Evolutionary conservation across 2,113 vertebrate genomes (phyloP).

Genomic region (Bufo gargarizans): DNA sequence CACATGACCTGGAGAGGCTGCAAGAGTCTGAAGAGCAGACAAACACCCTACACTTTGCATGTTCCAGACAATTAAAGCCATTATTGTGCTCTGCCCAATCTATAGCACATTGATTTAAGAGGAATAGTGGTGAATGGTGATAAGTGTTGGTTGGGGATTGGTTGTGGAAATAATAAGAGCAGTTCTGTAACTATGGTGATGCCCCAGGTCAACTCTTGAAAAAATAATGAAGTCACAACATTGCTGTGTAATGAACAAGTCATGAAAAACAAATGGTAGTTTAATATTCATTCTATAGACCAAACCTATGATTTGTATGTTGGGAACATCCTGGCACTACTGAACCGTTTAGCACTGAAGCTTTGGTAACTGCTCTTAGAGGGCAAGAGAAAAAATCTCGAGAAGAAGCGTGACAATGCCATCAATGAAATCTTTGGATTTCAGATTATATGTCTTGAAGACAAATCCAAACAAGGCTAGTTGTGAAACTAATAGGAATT

Average conservation of each 20-base stretch:
- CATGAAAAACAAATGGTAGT: not conserved
- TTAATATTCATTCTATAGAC: not conserved
- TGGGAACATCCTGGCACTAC: not conserved
- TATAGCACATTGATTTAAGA: not conserved
- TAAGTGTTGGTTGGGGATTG: not conserved
- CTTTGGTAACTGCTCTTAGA: not conserved
- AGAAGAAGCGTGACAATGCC: too few relatives aligned
- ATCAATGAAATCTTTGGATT: not conserved
- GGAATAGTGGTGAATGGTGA: not conserved
- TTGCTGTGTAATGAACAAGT: not conserved
- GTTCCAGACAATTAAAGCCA: not conserved
- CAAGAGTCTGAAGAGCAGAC: not conserved
- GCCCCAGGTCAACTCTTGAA: constrained; percentile 11
- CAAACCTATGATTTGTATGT: not conserved
- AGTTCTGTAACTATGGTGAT: constrained; percentile 28
- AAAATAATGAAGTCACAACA: not conserved
- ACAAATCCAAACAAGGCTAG: not conserved
- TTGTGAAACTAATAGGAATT: not conserved
- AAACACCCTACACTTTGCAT: not conserved
- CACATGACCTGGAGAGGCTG: constrained; percentile 1
- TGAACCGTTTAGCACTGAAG: not conserved
- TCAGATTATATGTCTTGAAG: not conserved
- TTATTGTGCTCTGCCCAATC: not conserved
- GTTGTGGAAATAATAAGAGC: not conserved
- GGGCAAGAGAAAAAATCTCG: not conserved